These are phyloP conservation scores for Xenopus laevis DNA, from an alignment of 2,113 vertebrate genomes.

Conservation along the genomic window DNA sequence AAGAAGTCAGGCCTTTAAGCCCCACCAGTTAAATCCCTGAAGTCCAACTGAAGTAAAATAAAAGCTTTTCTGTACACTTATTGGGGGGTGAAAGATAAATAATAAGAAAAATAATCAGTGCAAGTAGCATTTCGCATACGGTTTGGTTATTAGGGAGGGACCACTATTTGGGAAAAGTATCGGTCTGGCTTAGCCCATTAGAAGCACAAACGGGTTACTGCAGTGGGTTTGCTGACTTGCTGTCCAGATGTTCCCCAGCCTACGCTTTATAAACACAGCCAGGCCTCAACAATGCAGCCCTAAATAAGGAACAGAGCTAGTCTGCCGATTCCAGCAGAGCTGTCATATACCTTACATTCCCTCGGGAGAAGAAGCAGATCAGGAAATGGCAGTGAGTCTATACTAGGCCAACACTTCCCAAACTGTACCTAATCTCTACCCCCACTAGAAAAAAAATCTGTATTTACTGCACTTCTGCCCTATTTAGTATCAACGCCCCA, in stretches of 20 bases:
- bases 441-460: too few species aligned
- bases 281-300: constrained; percentile 34
- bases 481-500: too few species aligned
- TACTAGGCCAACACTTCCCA: too few species aligned
- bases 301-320: constrained; percentile 7
- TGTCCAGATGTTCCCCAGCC: constrained; percentile 40
- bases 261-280: constrained; percentile 39
- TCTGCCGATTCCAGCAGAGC: not conserved
- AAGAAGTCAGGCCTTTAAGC: too few species aligned
- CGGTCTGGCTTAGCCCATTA: constrained; percentile 21
- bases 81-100: not conserved
- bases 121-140: too few species aligned
- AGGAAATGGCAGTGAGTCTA: not conserved
- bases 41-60: not conserved
- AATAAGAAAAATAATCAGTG: too few species aligned
- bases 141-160: too few species aligned
- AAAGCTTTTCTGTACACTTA: not conserved
- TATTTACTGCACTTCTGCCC: too few species aligned
- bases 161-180: constrained; percentile 10
- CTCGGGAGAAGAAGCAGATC: not conserved
- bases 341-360: not conserved
- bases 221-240: constrained; percentile 34
- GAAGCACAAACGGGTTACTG: constrained; percentile 28
- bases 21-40: too few species aligned
- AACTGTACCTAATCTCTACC: too few species aligned